Percentiles rank a stretch among this genome's conserved stretches.
These are phyloP conservation scores for Bothrops jararaca DNA, from an alignment of 2,113 vertebrate species.

Conservation along the genomic window DNA sequence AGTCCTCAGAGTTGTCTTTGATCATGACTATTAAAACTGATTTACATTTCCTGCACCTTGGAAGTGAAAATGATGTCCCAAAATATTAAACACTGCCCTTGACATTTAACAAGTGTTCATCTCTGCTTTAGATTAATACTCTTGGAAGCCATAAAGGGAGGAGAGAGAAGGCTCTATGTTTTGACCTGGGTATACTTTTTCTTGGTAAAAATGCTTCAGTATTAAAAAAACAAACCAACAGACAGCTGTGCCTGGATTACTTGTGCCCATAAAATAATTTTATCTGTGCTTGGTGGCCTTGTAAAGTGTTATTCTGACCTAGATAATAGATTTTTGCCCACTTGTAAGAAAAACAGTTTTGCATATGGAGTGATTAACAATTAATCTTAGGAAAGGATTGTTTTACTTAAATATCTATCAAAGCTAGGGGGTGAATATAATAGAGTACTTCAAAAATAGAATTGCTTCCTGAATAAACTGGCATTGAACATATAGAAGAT, in stretches of 20 bases:
- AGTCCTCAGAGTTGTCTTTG: neutral
- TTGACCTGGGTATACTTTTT: neutral
- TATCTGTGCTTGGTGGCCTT: neutral
- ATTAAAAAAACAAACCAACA: neutral
- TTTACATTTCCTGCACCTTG: neutral
- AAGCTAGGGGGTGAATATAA: neutral
- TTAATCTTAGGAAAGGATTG: neutral
- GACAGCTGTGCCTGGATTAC: neutral
- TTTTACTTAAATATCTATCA: neutral
- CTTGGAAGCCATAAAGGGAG: neutral
- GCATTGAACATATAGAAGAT: neutral
- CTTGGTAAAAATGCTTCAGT: neutral
- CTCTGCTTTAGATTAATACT: neutral
- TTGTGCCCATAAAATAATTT: neutral
- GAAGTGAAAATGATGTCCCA: neutral
- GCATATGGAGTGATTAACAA: neutral
- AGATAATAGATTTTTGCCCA: neutral
- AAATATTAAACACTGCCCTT: neutral
- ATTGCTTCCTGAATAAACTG: neutral
- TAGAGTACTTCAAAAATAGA: neutral
- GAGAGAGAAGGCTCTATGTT: neutral
- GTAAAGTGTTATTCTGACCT: neutral
- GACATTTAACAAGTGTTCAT: neutral
- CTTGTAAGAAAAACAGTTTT: neutral
- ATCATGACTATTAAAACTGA: neutral